These are phyloP conservation scores for Paratilapia polleni DNA, from an alignment of 2,113 vertebrate genomes.

Conservation along the genomic window DNA sequence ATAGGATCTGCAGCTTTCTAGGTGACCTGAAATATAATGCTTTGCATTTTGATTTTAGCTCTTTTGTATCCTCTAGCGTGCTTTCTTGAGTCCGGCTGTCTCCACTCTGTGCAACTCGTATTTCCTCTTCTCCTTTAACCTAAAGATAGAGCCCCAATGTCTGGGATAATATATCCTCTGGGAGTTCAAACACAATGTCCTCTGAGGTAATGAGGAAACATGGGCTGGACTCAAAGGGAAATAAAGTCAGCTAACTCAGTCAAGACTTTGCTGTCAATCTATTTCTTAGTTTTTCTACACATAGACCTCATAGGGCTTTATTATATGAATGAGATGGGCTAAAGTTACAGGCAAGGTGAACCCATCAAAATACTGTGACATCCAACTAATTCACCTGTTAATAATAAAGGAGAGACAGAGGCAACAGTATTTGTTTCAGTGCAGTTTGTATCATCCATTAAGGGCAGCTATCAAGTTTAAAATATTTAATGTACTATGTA, in stretches of 20 bases:
- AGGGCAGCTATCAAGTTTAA: not conserved
- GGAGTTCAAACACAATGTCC: slow-evolving; percentile 69
- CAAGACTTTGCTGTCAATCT: not conserved
- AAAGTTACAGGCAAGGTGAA: not conserved
- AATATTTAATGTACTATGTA: not conserved
- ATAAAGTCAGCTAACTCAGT: not conserved
- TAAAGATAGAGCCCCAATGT: slow-evolving; percentile 59
- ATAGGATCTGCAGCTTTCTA: not conserved
- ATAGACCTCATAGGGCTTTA: not conserved
- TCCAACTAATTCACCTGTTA: not conserved
- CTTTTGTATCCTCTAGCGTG: not conserved
- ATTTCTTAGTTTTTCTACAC: not conserved
- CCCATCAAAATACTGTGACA: not conserved
- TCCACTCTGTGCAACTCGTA: not conserved
- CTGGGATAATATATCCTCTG: slow-evolving; percentile 54
- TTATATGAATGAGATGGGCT: not conserved
- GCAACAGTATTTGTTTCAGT: not conserved
- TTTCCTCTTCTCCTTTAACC: slow-evolving; percentile 56
- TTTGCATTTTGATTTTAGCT: not conserved
- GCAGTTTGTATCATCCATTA: too few species aligned
- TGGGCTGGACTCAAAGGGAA: slow-evolving; percentile 7
- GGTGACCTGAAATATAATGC: not conserved
- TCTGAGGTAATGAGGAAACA: slow-evolving; percentile 37
- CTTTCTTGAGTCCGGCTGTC: not conserved
- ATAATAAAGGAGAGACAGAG: not conserved